Conservation (phyloP, 2,888 invertebrate species). For the Nephrotoma appendiculata region DNA sequence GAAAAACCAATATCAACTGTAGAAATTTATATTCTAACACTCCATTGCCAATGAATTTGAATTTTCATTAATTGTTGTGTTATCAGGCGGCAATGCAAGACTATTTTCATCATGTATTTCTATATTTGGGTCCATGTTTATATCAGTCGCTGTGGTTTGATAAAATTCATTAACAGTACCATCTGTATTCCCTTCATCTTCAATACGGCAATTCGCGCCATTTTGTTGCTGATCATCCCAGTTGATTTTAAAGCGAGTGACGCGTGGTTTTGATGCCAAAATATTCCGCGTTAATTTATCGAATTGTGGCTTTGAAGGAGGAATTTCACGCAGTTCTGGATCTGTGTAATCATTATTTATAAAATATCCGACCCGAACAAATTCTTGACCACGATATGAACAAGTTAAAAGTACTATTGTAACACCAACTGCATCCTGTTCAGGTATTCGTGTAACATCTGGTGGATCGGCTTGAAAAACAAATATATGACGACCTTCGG, state of each 20-base stretch:
- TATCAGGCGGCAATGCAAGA: constrained; percentile 25
- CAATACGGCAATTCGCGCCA: constrained; percentile 13
- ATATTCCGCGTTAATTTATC: constrained; percentile 65
- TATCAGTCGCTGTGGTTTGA: not conserved
- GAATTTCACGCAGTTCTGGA: constrained; percentile 84
- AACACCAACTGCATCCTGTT: constrained; percentile 94
- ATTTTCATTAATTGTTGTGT: constrained; percentile 28
- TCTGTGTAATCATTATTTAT: constrained; percentile 96
- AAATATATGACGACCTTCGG: constrained; percentile 82
- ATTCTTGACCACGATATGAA: constrained; percentile 84
- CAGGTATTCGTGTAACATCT: constrained; percentile 83
- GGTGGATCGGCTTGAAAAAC: constrained; percentile 80
- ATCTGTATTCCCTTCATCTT: constrained; percentile 3
- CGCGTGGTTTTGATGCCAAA: constrained; percentile 75
- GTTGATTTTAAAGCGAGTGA: constrained; percentile 93
- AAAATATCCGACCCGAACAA: constrained; percentile 95
- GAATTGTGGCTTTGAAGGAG: constrained; percentile 82
- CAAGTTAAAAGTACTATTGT: constrained; percentile 93
- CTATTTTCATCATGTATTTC: constrained; percentile 26
- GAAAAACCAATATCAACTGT: not conserved
- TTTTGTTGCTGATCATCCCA: constrained; percentile 66
- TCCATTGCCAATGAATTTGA: constrained; percentile 34
- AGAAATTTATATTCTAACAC: constrained; percentile 19
- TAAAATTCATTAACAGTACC: not conserved
- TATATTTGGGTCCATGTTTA: constrained; percentile 1